Conservation (phyloP, 1,140 invertebrate species). For the Magallana angulata region DNA sequence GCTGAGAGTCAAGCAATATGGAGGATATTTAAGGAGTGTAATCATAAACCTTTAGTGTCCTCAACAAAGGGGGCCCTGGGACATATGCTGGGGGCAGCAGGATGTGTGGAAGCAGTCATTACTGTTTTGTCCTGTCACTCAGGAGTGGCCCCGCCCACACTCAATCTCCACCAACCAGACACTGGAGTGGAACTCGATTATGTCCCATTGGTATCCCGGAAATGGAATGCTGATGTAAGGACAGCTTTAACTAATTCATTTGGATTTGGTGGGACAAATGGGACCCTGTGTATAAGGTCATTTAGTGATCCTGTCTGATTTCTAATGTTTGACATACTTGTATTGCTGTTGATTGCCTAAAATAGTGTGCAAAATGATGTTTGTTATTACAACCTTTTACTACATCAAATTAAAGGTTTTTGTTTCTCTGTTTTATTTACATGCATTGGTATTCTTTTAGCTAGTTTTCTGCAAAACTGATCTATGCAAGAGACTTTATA, state of each 20-base stretch:
- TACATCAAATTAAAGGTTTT: too few species aligned
- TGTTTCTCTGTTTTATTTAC: too few species aligned
- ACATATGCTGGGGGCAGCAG: slow-evolving; percentile 96
- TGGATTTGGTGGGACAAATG: slow-evolving; percentile 99
- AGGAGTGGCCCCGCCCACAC: slow-evolving; percentile 90
- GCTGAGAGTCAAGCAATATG: slow-evolving; percentile 93
- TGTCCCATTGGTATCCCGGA: slow-evolving; percentile 83
- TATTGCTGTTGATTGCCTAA: too few species aligned
- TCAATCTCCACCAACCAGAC: slow-evolving; percentile 89
- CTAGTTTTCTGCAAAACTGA: too few species aligned
- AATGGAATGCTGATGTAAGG: slow-evolving; percentile 81
- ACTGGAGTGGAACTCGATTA: slow-evolving; percentile 85
- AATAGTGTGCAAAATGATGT: too few species aligned
- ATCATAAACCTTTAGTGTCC: slow-evolving; percentile 87
- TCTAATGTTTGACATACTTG: too few species aligned
- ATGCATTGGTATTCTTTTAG: too few species aligned
- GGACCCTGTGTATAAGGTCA: slow-evolving; percentile 85
- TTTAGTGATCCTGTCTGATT: background rate
- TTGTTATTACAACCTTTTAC: too few species aligned
- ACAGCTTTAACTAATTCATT: slow-evolving; percentile 97
- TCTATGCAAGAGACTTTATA: too few species aligned
- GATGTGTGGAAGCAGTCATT: slow-evolving; percentile 93
- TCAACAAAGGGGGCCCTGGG: slow-evolving; percentile 97
- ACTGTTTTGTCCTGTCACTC: slow-evolving; percentile 89
- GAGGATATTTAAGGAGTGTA: slow-evolving; percentile 76